phyloP scores from a whole-genome alignment of 92 coral and sea anemone genomes.

The Meandrina meandrites region DNA sequence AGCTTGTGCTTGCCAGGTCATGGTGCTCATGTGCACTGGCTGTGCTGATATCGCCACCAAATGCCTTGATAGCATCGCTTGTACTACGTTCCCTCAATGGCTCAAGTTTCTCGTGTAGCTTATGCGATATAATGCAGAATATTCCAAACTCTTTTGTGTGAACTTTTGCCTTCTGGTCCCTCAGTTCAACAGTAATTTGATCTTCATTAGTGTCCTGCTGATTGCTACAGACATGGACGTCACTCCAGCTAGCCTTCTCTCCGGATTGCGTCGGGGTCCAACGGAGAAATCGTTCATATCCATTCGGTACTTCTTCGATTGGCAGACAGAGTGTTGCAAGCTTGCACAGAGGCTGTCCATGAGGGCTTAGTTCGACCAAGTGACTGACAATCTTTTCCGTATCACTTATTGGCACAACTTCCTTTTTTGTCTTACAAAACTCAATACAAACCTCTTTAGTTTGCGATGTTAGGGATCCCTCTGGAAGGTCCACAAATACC shows the following conservation, averaged over 20 bases:
- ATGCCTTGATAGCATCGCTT: conserved; percentile 22
- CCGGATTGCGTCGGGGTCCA: conserved; percentile 50
- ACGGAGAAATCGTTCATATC: conserved; percentile 20
- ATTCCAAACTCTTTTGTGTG: conserved; percentile 18
- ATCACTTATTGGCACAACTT: conserved; percentile 16
- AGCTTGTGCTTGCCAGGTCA: background rate
- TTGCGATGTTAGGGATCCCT: conserved; percentile 29
- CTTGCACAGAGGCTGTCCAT: conserved; percentile 4
- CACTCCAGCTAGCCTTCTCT: conserved; percentile 37
- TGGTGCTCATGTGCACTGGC: background rate
- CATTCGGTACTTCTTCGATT: background rate
- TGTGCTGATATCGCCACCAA: background rate
- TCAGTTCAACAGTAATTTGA: conserved; percentile 8
- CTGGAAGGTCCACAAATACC: conserved; percentile 29
- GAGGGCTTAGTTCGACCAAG: conserved; percentile 36
- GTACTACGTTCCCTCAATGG: conserved; percentile 1
- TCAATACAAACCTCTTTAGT: conserved; percentile 54
- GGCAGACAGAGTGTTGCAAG: conserved; percentile 13
- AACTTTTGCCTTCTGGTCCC: background rate
- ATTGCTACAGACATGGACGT: background rate
- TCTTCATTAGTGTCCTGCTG: background rate
- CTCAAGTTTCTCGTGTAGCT: background rate
- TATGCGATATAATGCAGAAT: conserved; percentile 26
- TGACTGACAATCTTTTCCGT: conserved; percentile 24
- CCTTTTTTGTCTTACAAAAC: conserved; percentile 20